phyloP scores from a whole-genome alignment of 2,113 vertebrate species.

The Notothenia coriiceps region DNA sequence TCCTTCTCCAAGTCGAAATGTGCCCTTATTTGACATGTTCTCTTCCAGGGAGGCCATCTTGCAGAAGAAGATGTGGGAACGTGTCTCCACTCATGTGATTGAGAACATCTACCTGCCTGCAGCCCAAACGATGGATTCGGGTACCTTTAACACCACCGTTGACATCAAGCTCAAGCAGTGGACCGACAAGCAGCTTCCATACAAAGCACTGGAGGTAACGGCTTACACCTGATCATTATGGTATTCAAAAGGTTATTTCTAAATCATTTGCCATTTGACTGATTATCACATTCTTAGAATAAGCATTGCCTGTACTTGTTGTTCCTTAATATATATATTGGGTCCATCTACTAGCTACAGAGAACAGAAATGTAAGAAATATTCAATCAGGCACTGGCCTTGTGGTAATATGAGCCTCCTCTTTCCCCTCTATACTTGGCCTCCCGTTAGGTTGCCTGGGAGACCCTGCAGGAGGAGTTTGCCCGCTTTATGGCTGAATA shows the following conservation, averaged over 20 bases:
- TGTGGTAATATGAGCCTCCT: slow-evolving; percentile 6
- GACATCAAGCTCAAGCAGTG: slow-evolving; percentile 99
- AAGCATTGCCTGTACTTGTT: background rate
- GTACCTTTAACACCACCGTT: slow-evolving; percentile 98
- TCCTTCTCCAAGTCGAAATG: background rate
- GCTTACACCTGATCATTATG: background rate
- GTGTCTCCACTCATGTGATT: slow-evolving; percentile 98
- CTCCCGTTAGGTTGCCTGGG: slow-evolving; percentile 92
- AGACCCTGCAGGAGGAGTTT: slow-evolving; percentile 97
- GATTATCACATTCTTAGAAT: background rate
- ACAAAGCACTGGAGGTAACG: slow-evolving; percentile 96
- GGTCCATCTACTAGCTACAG: background rate
- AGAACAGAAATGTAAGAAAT: background rate
- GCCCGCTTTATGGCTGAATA: slow-evolving; percentile 98
- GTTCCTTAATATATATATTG: background rate
- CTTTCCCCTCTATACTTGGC: slow-evolving; percentile 12
- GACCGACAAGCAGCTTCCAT: slow-evolving; percentile 98
- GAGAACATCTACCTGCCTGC: slow-evolving; percentile 99
- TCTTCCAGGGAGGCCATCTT: slow-evolving; percentile 94
- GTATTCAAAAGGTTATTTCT: too few species aligned
- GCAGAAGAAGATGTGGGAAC: slow-evolving; percentile 96
- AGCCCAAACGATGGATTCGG: slow-evolving; percentile 95
- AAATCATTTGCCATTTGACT: background rate
- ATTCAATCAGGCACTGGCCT: background rate
- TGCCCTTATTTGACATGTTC: background rate